Evolutionary conservation across 2,797 vertebrate genomes (phyloP).

Genomic region (Stomatorhinus walkeri): DNA sequence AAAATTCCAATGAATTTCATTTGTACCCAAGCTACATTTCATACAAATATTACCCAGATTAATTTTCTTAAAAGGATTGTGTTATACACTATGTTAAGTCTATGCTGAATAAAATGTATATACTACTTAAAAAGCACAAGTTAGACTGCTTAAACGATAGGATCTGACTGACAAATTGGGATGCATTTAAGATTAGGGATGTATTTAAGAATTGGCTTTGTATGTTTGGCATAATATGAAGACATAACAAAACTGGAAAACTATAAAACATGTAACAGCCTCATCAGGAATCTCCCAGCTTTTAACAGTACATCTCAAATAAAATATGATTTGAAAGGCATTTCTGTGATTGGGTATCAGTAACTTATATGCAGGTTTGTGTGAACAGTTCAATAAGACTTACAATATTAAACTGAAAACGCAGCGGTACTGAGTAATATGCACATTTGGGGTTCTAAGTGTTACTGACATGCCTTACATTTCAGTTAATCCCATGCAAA

Average conservation of each 20-base stretch:
- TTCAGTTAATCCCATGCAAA: constrained; percentile 11
- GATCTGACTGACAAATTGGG: neutral
- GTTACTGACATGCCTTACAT: constrained; percentile 20
- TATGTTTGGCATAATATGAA: neutral
- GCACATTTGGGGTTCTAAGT: neutral
- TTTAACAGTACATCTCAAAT: neutral
- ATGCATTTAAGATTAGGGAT: neutral
- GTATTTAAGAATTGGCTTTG: neutral
- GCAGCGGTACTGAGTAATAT: neutral
- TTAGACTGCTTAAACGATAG: neutral
- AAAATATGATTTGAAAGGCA: neutral
- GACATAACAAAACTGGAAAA: neutral
- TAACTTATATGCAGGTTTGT: neutral
- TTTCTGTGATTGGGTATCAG: neutral
- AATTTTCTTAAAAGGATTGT: neutral
- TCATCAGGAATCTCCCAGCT: neutral
- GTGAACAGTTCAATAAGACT: neutral
- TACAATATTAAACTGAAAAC: neutral
- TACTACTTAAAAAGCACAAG: neutral
- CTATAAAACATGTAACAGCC: neutral
- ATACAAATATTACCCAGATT: neutral
- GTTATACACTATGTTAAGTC: neutral
- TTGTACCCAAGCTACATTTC: neutral
- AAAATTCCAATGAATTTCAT: neutral
- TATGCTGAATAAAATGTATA: neutral